Percentiles rank a stretch among this genome's conserved stretches.
These are phyloP conservation scores for Ataeniobius toweri DNA, from an alignment of 2,797 vertebrate genomes.

Conservation along the genomic window DNA sequence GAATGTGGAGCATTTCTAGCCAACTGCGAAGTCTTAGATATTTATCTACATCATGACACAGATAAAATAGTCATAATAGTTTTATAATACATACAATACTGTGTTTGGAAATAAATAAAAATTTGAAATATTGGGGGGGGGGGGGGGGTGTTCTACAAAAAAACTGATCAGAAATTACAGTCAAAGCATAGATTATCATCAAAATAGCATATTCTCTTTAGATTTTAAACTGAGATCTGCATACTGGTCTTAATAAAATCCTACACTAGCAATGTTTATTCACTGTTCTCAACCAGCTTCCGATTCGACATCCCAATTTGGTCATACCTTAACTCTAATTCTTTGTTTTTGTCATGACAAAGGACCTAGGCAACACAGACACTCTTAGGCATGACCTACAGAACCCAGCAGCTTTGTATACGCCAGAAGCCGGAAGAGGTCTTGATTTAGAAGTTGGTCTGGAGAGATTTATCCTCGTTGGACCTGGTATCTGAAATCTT, in stretches of 20 bases:
- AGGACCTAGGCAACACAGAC: neutral
- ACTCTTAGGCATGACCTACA: constrained; percentile 9
- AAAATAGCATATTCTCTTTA: neutral
- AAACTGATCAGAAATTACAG: neutral
- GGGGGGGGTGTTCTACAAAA: neutral
- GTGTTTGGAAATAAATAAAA: constrained; percentile 61
- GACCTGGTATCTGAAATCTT: constrained; percentile 44
- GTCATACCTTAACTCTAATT: constrained; percentile 10
- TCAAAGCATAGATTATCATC: constrained; percentile 25
- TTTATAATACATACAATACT: constrained; percentile 57
- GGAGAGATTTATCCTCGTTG: neutral
- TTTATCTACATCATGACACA: constrained; percentile 9
- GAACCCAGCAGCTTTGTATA: constrained; percentile 17
- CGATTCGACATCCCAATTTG: constrained; percentile 5
- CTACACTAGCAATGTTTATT: constrained; percentile 27
- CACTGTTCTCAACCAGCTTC: constrained; percentile 12
- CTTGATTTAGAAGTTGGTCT: constrained; percentile 64
- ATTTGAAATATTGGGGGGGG: constrained; percentile 42
- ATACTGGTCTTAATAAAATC: constrained; percentile 4
- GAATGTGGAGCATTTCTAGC: constrained; percentile 6
- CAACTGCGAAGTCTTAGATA: constrained; percentile 1
- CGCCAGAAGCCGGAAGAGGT: neutral
- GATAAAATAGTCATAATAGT: constrained; percentile 45
- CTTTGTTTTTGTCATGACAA: constrained; percentile 6
- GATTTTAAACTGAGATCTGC: neutral